phyloP scores from a whole-genome alignment of 2,797 vertebrate species.

The Ctenosaura bakeri region DNA sequence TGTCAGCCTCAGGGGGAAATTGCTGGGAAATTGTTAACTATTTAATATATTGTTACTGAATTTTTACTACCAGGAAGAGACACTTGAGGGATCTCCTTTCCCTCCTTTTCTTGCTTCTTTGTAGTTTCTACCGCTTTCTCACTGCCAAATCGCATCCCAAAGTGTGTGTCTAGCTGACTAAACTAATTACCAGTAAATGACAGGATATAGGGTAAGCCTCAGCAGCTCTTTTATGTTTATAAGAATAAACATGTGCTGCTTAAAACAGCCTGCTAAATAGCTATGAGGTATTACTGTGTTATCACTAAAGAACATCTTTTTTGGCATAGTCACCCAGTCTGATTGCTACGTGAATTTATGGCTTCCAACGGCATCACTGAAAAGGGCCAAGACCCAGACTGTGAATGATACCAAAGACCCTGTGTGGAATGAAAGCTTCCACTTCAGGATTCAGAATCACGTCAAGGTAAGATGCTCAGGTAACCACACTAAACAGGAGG shows the following conservation, averaged over 20 bases:
- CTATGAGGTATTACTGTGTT: background rate
- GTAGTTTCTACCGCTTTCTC: background rate
- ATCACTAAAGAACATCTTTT: background rate
- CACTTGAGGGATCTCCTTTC: background rate
- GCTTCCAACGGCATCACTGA: constrained; percentile 84
- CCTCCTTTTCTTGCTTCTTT: too few relatives aligned
- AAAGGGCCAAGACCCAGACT: constrained; percentile 80
- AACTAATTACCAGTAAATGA: background rate
- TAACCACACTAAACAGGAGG: background rate
- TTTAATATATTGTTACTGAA: background rate
- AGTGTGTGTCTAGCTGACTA: too few relatives aligned
- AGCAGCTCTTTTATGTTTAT: background rate
- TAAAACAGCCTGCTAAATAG: background rate
- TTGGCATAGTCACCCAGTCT: constrained; percentile 79
- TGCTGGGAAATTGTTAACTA: background rate
- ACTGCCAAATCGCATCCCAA: too few relatives aligned
- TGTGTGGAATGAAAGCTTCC: constrained; percentile 86
- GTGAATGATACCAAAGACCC: constrained; percentile 82
- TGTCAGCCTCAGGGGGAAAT: background rate
- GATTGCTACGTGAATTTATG: constrained; percentile 86
- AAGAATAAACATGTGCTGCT: background rate
- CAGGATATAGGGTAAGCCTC: background rate
- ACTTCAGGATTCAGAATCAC: constrained; percentile 81
- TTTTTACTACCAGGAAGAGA: background rate
- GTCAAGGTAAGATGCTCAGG: constrained; percentile 81